These are phyloP conservation scores for Crematogaster levior DNA, from an alignment of 2,888 invertebrate species.

Conservation along the genomic window DNA sequence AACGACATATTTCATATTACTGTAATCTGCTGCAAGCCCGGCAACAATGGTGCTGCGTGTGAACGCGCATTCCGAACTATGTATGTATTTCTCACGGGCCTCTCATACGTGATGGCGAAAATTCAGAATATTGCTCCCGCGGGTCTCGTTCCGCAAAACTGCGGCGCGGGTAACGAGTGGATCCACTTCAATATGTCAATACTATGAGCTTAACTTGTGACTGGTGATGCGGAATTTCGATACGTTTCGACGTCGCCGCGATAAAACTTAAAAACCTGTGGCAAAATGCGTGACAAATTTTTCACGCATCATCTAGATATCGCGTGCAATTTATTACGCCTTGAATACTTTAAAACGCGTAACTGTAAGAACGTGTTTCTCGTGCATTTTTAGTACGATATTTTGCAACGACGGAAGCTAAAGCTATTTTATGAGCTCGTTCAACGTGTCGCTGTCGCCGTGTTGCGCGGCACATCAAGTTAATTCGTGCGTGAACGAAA, in stretches of 20 bases:
- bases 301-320: conserved; percentile 36
- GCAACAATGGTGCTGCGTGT: conserved; percentile 49
- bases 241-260: conserved; percentile 37
- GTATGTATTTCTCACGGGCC: conserved; percentile 61
- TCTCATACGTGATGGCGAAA: conserved; percentile 62
- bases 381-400: neutral
- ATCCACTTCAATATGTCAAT: conserved; percentile 61
- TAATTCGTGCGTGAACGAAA: conserved; percentile 12
- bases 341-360: neutral
- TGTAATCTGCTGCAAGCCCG: conserved; percentile 61
- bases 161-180: conserved; percentile 64
- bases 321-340: conserved; percentile 19
- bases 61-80: conserved; percentile 52
- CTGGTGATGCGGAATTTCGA: conserved; percentile 55
- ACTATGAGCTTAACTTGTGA: conserved; percentile 48
- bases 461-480: neutral
- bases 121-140: conserved; percentile 63
- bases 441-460: neutral
- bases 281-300: conserved; percentile 34
- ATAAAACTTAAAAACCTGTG: conserved; percentile 38
- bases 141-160: conserved; percentile 69
- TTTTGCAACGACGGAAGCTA: neutral
- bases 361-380: neutral
- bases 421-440: conserved; percentile 7
- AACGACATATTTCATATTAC: conserved; percentile 61